Conservation (phyloP, 2,888 invertebrate genomes). For the Hofmannophila pseudospretella region DNA sequence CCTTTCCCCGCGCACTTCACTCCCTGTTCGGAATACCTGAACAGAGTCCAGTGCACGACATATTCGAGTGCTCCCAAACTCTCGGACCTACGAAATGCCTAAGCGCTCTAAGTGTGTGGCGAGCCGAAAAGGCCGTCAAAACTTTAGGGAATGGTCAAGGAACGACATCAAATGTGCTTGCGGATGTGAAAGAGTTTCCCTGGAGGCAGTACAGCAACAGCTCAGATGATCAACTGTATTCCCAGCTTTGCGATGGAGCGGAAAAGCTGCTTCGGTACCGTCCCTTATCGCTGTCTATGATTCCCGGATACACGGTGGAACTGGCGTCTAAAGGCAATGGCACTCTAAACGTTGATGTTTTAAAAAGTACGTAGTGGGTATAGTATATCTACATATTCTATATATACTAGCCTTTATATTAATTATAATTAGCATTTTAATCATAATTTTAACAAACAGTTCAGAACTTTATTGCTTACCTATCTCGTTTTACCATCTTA, state of each 20-base stretch:
- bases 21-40: slow-evolving; percentile 25
- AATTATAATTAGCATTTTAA: no score
- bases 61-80: slow-evolving; percentile 40
- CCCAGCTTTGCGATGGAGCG: slow-evolving; percentile 67
- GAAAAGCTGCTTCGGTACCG: slow-evolving; percentile 69
- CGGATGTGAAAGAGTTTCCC: slow-evolving; percentile 52
- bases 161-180: slow-evolving; percentile 29
- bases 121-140: slow-evolving; percentile 53
- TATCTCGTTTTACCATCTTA: no score
- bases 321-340: slow-evolving; percentile 73
- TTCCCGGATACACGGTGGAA: slow-evolving; percentile 71
- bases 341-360: slow-evolving; percentile 64
- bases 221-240: slow-evolving; percentile 67
- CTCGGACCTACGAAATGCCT: slow-evolving; percentile 73
- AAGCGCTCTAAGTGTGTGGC: slow-evolving; percentile 74
- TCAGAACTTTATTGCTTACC: no score
- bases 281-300: slow-evolving; percentile 63
- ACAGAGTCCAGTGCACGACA: slow-evolving; percentile 24
- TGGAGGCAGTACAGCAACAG: slow-evolving; percentile 58
- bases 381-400: no score
- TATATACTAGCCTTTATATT: no score
- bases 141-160: slow-evolving; percentile 21
- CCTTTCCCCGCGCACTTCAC: slow-evolving; percentile 19
- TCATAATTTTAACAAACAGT: no score
- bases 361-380: slow-evolving; percentile 57